Percentiles rank a stretch among this genome's conserved stretches.
Evolutionary conservation across 2,888 invertebrate species (phyloP).

Genomic region (Rosalia funebris): DNA sequence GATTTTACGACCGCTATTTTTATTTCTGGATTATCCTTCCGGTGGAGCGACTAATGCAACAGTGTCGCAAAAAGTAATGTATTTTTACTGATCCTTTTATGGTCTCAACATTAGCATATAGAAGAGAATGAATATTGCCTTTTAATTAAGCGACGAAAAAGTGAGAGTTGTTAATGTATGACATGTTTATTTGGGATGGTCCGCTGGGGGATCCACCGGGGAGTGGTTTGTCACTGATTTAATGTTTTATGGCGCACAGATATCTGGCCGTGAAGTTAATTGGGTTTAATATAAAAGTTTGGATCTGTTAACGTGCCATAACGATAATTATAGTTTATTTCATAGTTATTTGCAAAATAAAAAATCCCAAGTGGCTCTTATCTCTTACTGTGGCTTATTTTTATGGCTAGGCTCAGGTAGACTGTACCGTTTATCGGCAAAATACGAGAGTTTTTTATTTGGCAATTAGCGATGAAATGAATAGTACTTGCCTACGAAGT

Average conservation of each 20-base stretch:
- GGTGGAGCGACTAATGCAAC: slow-evolving; percentile 13
- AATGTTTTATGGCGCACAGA: background rate
- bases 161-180: background rate
- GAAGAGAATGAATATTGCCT: background rate
- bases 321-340: too few relatives aligned
- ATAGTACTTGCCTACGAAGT: too few relatives aligned
- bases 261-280: too few relatives aligned
- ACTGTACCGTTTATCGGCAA: too few relatives aligned
- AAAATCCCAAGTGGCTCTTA: too few relatives aligned
- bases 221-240: background rate
- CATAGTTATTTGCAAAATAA: too few relatives aligned
- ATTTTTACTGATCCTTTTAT: background rate
- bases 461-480: too few relatives aligned
- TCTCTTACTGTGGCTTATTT: too few relatives aligned
- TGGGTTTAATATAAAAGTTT: background rate
- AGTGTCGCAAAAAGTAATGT: slow-evolving; percentile 17
- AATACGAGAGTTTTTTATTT: too few relatives aligned
- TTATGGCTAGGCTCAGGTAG: too few relatives aligned
- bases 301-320: too few relatives aligned
- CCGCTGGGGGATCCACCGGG: background rate
- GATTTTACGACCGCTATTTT: slow-evolving; percentile 17
- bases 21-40: slow-evolving; percentile 24
- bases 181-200: background rate
- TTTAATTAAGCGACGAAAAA: slow-evolving; percentile 1
- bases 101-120: slow-evolving; percentile 5